Conservation (phyloP, 2,797 vertebrate species). For the Coregonus suidteri region DNA sequence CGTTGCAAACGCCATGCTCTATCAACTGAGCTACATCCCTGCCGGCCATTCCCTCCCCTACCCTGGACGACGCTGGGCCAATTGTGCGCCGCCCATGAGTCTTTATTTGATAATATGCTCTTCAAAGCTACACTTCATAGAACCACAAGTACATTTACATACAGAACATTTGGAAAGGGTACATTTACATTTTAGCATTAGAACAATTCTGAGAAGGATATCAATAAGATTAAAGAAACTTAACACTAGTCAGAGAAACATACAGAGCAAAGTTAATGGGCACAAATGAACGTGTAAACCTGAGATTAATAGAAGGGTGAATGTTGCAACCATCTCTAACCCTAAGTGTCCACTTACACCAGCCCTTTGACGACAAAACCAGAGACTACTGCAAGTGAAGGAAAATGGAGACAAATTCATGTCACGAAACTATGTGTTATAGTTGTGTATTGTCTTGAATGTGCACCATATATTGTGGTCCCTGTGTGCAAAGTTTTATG, state of each 20-base stretch:
- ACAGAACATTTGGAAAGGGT: neutral
- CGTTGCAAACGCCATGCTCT: too few species aligned
- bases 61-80: too few species aligned
- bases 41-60: too few species aligned
- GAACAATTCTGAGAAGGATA: neutral
- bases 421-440: too few species aligned
- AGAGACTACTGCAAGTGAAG: neutral
- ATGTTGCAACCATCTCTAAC: neutral
- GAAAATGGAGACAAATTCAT: too few species aligned
- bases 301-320: neutral
- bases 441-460: too few species aligned
- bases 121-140: neutral
- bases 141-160: neutral
- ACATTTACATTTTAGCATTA: neutral
- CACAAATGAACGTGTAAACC: neutral
- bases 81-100: too few species aligned
- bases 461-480: too few species aligned
- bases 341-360: neutral
- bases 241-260: neutral
- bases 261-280: neutral
- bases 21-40: too few species aligned
- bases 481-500: too few species aligned
- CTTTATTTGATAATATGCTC: neutral
- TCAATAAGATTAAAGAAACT: neutral
- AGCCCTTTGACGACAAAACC: neutral